Percentiles rank a stretch among this genome's conserved stretches.
phyloP scores from a whole-genome alignment of 1,140 invertebrate species.

The Conus betulinus region DNA sequence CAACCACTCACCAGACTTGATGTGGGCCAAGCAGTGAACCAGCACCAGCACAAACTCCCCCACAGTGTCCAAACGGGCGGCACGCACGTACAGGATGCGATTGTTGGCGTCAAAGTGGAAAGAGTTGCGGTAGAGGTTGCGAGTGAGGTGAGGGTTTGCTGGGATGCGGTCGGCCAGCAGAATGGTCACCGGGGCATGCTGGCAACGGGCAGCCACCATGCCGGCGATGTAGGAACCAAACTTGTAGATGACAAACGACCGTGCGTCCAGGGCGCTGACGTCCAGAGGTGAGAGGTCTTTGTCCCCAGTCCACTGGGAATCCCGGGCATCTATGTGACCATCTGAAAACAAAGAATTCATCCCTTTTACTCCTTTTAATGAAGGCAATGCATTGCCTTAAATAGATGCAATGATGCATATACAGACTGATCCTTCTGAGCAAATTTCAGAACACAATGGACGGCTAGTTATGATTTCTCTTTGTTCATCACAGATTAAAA shows the following conservation, averaged over 20 bases:
- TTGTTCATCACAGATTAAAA: too few species aligned
- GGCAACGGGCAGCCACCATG: slow-evolving; percentile 63
- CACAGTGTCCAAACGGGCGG: slow-evolving; percentile 66
- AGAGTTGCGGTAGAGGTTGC: slow-evolving; percentile 71
- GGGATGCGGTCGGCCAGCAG: slow-evolving; percentile 70
- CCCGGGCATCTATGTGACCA: slow-evolving; percentile 64
- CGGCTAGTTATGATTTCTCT: too few species aligned
- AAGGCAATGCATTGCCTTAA: too few species aligned
- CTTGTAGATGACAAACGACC: slow-evolving; percentile 72
- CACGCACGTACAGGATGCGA: slow-evolving; percentile 67
- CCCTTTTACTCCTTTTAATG: not conserved
- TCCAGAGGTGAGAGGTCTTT: slow-evolving; percentile 68
- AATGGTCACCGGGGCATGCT: slow-evolving; percentile 66
- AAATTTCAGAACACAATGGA: too few species aligned
- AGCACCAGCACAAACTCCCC: slow-evolving; percentile 71
- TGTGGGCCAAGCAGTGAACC: slow-evolving; percentile 70
- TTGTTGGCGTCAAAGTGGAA: slow-evolving; percentile 74
- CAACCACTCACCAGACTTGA: slow-evolving; percentile 67
- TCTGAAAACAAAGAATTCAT: slow-evolving; percentile 48
- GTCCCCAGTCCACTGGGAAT: slow-evolving; percentile 67
- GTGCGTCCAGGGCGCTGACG: slow-evolving; percentile 67
- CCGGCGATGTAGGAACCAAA: slow-evolving; percentile 69
- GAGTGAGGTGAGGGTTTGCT: slow-evolving; percentile 60
- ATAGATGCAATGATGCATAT: too few species aligned
- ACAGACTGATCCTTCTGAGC: too few species aligned